Evolutionary conservation across 2,797 vertebrate species (phyloP).

Genomic region (Limnodromus scolopaceus): DNA sequence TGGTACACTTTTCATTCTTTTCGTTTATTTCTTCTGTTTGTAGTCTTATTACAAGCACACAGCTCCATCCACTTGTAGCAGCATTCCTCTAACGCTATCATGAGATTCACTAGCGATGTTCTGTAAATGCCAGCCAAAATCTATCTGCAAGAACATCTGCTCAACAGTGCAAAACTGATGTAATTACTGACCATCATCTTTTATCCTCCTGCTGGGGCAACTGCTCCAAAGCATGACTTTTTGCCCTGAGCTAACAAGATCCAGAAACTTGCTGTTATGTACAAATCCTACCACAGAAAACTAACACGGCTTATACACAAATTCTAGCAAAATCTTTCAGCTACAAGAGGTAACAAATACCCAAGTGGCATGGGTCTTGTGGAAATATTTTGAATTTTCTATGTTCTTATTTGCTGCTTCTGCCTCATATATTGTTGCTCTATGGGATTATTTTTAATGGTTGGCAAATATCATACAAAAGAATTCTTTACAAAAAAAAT

Average conservation of each 20-base stretch:
- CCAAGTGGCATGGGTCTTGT: background rate
- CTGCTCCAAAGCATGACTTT: conserved; percentile 80
- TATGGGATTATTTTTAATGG: background rate
- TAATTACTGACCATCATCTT: conserved; percentile 84
- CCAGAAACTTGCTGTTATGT: conserved; percentile 76
- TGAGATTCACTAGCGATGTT: conserved; percentile 73
- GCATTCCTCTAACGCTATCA: conserved; percentile 51
- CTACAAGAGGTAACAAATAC: conserved; percentile 53
- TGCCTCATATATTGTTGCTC: background rate
- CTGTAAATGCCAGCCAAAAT: conserved; percentile 82
- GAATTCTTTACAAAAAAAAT: background rate
- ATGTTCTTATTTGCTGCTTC: background rate
- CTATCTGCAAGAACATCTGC: conserved; percentile 81
- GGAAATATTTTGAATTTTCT: conserved; percentile 6
- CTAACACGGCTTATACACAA: conserved; percentile 52
- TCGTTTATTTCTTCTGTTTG: background rate
- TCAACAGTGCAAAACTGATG: conserved; percentile 82
- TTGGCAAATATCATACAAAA: background rate
- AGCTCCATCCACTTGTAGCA: conserved; percentile 60
- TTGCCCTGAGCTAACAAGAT: conserved; percentile 80
- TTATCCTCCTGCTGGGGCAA: conserved; percentile 83
- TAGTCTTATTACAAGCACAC: conserved; percentile 46
- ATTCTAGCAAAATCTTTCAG: conserved; percentile 62
- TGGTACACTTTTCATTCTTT: background rate
- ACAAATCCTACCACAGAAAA: conserved; percentile 72